Evolutionary conservation across 2,888 invertebrate species (phyloP).

Genomic region (Slavum lentiscoides): DNA sequence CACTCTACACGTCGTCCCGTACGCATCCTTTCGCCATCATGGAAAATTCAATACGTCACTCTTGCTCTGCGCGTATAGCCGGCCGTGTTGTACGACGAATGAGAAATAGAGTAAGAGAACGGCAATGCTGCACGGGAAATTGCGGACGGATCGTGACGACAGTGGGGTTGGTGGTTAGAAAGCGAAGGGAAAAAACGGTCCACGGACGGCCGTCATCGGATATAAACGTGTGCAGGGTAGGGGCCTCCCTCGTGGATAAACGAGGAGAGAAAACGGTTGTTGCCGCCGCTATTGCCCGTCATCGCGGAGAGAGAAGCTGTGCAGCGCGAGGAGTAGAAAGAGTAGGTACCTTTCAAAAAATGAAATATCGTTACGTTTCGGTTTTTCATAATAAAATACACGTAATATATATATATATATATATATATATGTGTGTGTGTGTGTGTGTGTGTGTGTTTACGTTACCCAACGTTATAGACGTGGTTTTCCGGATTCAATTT

Average conservation of each 20-base stretch:
- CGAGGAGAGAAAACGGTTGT: background rate
- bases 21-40: background rate
- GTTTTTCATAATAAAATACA: constrained; percentile 42
- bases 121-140: background rate
- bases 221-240: background rate
- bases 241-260: constrained; percentile 15
- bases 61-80: background rate
- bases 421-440: background rate
- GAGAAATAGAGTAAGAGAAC: background rate
- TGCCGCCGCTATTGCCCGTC: too few species aligned
- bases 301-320: too few species aligned
- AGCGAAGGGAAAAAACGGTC: constrained; percentile 6
- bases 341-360: constrained; percentile 15
- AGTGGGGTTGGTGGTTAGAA: background rate
- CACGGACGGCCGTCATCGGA: constrained; percentile 34
- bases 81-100: background rate
- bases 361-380: constrained; percentile 47
- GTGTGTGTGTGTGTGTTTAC: background rate
- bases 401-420: background rate
- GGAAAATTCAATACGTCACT: constrained; percentile 22
- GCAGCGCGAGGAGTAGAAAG: background rate
- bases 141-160: too few species aligned
- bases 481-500: constrained; percentile 29
- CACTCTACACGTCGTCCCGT: background rate
- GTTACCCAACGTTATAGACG: background rate